These are phyloP conservation scores for Elanoides forficatus DNA, from an alignment of 2,113 vertebrate species.

Conservation along the genomic window DNA sequence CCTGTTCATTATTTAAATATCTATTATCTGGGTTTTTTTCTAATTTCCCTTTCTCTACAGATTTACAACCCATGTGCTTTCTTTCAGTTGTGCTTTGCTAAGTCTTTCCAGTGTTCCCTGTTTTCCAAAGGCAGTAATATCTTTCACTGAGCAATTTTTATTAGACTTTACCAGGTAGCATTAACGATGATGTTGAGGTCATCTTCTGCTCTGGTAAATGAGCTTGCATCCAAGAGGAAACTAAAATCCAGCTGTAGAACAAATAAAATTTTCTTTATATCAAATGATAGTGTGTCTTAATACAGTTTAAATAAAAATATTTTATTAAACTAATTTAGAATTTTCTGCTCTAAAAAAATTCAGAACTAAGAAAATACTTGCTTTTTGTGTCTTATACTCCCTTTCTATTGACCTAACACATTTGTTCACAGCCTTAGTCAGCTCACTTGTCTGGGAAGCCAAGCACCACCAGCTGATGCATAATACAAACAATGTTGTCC, in stretches of 20 bases:
- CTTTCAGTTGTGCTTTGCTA: neutral
- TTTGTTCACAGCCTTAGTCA: neutral
- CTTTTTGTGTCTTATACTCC: neutral
- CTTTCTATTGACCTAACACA: neutral
- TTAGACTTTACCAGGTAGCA: constrained; percentile 79
- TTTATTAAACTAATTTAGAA: neutral
- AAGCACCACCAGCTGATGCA: neutral
- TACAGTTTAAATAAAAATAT: neutral
- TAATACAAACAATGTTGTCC: neutral
- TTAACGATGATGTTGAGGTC: constrained; percentile 80
- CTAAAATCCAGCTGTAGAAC: constrained; percentile 81
- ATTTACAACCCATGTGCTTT: neutral
- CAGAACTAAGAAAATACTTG: neutral
- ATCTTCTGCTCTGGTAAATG: constrained; percentile 80
- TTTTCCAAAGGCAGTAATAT: neutral
- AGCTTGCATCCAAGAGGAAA: constrained; percentile 89
- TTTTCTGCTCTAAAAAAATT: neutral
- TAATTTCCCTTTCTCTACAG: neutral
- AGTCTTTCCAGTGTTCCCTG: neutral
- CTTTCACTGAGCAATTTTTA: neutral
- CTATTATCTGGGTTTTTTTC: neutral
- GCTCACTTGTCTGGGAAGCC: neutral
- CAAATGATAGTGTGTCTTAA: neutral
- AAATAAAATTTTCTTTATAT: neutral
- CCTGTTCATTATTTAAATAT: neutral